Evolutionary conservation across 92 coral and sea anemone species (phyloP).

Genomic region (Zoanthus solanderi): DNA sequence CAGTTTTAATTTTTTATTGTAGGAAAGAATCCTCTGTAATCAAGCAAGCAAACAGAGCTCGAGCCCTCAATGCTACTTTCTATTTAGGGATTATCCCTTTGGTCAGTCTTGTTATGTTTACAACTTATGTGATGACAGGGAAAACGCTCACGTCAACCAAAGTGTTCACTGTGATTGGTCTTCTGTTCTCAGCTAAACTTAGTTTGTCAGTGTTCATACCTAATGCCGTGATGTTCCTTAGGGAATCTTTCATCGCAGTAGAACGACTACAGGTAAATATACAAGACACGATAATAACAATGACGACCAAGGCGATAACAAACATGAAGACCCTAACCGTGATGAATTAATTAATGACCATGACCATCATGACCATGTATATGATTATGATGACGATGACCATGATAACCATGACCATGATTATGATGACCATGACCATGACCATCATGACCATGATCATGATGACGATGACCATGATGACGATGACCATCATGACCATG

Average conservation of each 20-base stretch:
- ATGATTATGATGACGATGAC: no score
- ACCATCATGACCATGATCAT: no score
- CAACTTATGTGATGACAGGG: conserved; percentile 83
- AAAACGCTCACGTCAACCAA: conserved; percentile 75
- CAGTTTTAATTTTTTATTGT: neutral
- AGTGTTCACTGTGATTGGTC: conserved; percentile 90
- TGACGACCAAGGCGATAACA: no score
- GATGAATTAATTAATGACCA: no score
- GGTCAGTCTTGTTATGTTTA: conserved; percentile 75
- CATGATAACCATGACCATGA: no score
- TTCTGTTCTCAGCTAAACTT: conserved; percentile 72
- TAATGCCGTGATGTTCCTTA: conserved; percentile 73
- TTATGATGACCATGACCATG: no score
- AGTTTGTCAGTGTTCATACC: conserved; percentile 79
- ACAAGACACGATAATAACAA: neutral
- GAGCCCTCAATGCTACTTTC: conserved; percentile 76
- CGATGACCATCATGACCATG: no score
- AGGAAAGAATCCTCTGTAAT: conserved; percentile 80
- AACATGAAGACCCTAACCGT: no score
- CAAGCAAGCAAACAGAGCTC: conserved; percentile 66
- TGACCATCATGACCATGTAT: no score
- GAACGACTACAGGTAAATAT: conserved; percentile 78
- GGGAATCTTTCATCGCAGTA: conserved; percentile 82
- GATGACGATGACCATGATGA: no score
- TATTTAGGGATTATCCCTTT: conserved; percentile 68